These are phyloP conservation scores for Rhinopomastus cyanomelas DNA, from an alignment of 2,113 vertebrate species.

Conservation along the genomic window DNA sequence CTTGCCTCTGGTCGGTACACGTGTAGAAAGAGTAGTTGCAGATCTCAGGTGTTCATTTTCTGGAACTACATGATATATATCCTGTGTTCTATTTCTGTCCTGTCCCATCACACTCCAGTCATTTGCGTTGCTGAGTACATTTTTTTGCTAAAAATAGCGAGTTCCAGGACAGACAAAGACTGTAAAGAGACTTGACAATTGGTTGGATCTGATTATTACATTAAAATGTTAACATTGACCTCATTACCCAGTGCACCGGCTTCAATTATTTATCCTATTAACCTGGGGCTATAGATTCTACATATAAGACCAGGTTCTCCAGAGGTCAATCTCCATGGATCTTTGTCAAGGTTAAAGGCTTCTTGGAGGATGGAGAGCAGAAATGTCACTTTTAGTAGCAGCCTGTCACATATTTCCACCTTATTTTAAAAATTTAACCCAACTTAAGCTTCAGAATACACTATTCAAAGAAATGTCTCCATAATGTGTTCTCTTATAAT, in stretches of 20 bases:
- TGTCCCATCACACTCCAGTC: not conserved
- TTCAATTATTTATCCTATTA: conserved; percentile 69
- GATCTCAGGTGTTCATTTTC: not conserved
- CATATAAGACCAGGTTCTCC: conserved; percentile 13
- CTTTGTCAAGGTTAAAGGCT: conserved; percentile 54
- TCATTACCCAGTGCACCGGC: conserved; percentile 41
- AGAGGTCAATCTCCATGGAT: conserved; percentile 31
- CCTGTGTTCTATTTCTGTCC: not conserved
- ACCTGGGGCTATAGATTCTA: conserved; percentile 50
- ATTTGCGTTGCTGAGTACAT: conserved; percentile 23
- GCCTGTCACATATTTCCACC: not conserved
- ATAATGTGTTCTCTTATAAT: not conserved
- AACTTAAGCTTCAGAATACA: not conserved
- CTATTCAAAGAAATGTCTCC: not conserved
- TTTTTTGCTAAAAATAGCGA: conserved; percentile 31
- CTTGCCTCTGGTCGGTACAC: not conserved
- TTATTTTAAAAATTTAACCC: not conserved
- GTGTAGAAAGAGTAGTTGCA: not conserved
- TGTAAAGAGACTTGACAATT: conserved; percentile 32
- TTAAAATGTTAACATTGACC: conserved; percentile 60
- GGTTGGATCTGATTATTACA: conserved; percentile 49
- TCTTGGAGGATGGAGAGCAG: not conserved
- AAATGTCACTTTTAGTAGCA: not conserved
- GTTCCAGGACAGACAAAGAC: not conserved
- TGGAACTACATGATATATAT: not conserved